Conservation (phyloP, 2,113 vertebrate genomes). For the Callorhinus ursinus region DNA sequence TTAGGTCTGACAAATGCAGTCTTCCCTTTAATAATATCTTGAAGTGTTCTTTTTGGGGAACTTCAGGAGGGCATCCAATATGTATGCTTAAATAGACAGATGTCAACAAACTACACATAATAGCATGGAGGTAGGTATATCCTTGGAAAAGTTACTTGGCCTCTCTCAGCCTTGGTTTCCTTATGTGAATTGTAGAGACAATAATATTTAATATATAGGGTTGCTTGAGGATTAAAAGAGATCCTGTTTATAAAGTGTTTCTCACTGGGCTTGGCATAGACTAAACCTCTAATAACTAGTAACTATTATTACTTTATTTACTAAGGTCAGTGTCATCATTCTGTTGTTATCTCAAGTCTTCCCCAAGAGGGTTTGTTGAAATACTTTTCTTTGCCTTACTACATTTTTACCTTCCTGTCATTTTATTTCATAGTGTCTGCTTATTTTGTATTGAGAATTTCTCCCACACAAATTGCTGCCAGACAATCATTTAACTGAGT, state of each 20-base stretch:
- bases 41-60: background rate
- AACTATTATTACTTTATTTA: conserved; percentile 7
- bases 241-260: background rate
- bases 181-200: background rate
- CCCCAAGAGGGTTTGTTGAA: background rate
- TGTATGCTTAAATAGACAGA: background rate
- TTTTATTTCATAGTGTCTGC: background rate
- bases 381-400: background rate
- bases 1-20: background rate
- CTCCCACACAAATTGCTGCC: background rate
- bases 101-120: background rate
- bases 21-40: background rate
- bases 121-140: background rate
- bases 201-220: background rate
- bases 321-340: background rate
- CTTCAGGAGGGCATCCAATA: background rate
- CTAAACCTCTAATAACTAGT: background rate
- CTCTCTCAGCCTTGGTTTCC: background rate
- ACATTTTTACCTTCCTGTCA: background rate
- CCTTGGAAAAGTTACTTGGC: background rate
- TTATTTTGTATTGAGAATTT: background rate
- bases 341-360: background rate
- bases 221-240: background rate
- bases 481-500: background rate
- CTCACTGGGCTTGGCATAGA: background rate